phyloP scores from a whole-genome alignment of 2,888 invertebrate species.

The Bruchidius siliquastri region DNA sequence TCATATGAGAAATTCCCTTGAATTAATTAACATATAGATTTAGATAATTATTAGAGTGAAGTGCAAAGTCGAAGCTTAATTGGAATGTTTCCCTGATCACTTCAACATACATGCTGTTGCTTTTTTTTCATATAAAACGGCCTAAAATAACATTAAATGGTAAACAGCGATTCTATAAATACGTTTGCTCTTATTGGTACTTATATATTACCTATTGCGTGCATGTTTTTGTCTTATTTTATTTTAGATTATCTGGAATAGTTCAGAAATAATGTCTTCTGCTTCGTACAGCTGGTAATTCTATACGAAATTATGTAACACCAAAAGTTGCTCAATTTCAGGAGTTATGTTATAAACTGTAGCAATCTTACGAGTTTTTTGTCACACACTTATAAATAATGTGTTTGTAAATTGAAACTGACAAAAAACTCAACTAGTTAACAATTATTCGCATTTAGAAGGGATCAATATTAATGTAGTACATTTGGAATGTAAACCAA shows the following conservation, averaged over 20 bases:
- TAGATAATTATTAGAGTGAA: too few relatives aligned
- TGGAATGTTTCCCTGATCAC: not conserved
- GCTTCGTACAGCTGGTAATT: not conserved
- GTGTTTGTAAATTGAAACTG: not conserved
- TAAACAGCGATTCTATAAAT: not conserved
- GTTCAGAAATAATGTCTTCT: not conserved
- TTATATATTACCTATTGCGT: too few relatives aligned
- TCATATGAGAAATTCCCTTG: too few relatives aligned
- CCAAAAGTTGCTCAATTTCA: not conserved
- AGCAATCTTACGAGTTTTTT: not conserved
- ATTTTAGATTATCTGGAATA: not conserved
- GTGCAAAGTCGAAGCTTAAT: not conserved
- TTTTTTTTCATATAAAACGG: not conserved
- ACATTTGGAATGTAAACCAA: conserved; percentile 22
- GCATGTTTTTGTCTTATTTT: too few relatives aligned
- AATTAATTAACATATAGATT: too few relatives aligned
- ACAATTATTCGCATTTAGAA: conserved; percentile 28
- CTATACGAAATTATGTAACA: not conserved
- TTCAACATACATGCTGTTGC: not conserved
- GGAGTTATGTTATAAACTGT: not conserved
- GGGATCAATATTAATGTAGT: conserved; percentile 34
- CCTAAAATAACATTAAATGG: not conserved
- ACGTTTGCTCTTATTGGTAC: not conserved
- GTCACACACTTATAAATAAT: not conserved
- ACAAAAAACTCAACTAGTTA: not conserved